These are phyloP conservation scores for Lepus timidus DNA, from an alignment of 2,113 vertebrate genomes.

Conservation along the genomic window DNA sequence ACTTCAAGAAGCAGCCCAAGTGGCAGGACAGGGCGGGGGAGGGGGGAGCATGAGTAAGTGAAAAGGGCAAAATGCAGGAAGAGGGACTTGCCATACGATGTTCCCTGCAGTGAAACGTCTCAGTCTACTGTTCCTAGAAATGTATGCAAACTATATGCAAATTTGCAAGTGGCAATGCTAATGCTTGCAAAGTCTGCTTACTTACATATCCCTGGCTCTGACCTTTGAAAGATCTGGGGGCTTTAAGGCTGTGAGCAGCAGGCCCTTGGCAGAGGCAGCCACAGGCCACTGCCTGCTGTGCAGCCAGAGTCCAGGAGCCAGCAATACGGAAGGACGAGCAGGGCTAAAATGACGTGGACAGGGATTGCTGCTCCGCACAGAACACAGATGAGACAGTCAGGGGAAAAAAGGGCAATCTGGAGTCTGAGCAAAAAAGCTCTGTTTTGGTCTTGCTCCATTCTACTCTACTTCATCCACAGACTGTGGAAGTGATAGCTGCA, in stretches of 20 bases:
- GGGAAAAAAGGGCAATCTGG: rapidly evolving
- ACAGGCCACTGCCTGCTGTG: not conserved
- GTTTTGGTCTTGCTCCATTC: not conserved
- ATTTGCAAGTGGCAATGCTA: not conserved
- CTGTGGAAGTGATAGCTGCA: rapidly evolving
- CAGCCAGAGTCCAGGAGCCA: not conserved
- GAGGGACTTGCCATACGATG: not conserved
- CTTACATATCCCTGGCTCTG: not conserved
- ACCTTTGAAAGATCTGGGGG: constrained; percentile 1
- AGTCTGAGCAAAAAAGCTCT: not conserved
- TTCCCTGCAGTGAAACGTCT: not conserved
- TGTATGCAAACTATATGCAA: constrained; percentile 7
- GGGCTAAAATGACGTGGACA: not conserved
- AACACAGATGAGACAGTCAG: not conserved
- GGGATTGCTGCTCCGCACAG: not conserved
- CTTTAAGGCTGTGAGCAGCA: not conserved
- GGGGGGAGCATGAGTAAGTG: not conserved
- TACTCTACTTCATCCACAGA: not conserved
- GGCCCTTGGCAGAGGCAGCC: not conserved
- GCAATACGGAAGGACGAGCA: not conserved
- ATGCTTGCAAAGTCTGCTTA: not conserved
- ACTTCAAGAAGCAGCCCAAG: not conserved
- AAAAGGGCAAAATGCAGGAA: not conserved
- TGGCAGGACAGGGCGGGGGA: not conserved
- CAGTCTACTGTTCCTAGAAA: not conserved